These are phyloP conservation scores for Artibeus lituratus DNA, from an alignment of 2,797 vertebrate species.

Conservation along the genomic window DNA sequence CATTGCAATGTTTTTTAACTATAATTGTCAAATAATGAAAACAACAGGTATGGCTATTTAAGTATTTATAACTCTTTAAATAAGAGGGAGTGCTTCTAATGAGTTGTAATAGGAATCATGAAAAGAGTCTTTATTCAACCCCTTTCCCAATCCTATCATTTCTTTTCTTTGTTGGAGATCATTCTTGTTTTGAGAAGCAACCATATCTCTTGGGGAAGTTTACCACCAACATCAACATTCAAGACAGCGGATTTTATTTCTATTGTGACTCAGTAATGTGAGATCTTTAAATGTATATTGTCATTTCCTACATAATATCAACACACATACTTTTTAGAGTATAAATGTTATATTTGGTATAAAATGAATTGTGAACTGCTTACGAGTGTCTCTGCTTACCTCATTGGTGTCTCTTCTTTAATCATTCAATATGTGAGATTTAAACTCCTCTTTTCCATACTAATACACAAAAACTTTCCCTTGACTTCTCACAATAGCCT, in stretches of 20 bases:
- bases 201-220: background rate
- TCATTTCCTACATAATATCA: background rate
- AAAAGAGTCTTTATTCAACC: background rate
- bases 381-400: background rate
- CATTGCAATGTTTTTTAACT: background rate
- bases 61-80: background rate
- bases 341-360: background rate
- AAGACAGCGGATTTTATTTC: background rate
- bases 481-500: background rate
- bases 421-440: background rate
- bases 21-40: background rate
- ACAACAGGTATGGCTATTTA: background rate
- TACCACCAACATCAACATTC: background rate
- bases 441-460: background rate
- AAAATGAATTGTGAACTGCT: background rate
- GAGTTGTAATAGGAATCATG: background rate
- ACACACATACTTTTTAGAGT: background rate
- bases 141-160: background rate
- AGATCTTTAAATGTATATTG: background rate
- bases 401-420: background rate
- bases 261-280: background rate
- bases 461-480: background rate
- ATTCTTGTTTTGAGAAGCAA: background rate
- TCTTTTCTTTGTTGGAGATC: background rate
- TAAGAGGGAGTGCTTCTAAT: background rate